These are phyloP conservation scores for Cephus sareptanus DNA, from an alignment of 2,888 invertebrate genomes.

Conservation along the genomic window DNA sequence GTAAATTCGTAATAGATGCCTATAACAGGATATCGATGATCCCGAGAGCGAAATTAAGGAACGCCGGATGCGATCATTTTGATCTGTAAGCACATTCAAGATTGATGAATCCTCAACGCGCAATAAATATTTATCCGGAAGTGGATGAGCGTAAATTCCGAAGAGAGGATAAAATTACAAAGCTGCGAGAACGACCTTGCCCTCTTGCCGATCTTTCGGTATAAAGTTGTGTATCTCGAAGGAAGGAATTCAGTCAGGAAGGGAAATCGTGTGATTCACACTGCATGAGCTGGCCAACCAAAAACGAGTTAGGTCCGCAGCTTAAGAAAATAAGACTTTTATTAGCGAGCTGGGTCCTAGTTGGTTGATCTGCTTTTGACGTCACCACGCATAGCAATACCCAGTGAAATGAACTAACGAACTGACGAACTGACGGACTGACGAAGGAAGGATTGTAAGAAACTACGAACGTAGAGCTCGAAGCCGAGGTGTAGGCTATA, in stretches of 20 bases:
- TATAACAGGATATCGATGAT: not conserved
- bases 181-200: not conserved
- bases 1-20: not conserved
- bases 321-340: not conserved
- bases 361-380: not conserved
- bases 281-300: not conserved
- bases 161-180: not conserved
- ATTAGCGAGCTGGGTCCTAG: not conserved
- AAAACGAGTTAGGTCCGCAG: not conserved
- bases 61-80: not conserved
- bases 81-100: not conserved
- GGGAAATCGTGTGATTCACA: not conserved
- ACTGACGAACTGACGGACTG: not conserved
- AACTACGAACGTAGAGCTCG: not conserved
- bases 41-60: not conserved
- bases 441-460: not conserved
- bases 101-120: not conserved
- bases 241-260: not conserved
- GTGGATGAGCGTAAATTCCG: not conserved
- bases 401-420: not conserved
- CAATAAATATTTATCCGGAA: not conserved
- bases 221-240: not conserved
- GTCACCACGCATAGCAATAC: not conserved
- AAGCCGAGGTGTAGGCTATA: slow-evolving; percentile 10
- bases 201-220: not conserved